Conservation (phyloP, 2,888 invertebrate species). For the Celastrina argiolus region DNA sequence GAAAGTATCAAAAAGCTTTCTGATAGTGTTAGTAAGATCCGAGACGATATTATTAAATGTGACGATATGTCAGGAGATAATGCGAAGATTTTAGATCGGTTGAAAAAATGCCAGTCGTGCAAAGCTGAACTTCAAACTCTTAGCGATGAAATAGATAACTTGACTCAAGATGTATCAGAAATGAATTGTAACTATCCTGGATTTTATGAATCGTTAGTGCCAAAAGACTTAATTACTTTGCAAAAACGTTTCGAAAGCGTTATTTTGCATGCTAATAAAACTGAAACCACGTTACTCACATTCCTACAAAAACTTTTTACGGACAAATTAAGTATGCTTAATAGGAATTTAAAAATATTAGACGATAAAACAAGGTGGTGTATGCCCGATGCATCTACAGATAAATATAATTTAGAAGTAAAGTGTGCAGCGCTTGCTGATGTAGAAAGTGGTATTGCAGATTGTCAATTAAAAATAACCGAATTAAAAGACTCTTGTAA, state of each 20-base stretch:
- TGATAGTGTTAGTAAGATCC: slow-evolving; percentile 83
- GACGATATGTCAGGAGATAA: slow-evolving; percentile 94
- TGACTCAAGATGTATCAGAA: slow-evolving; percentile 83
- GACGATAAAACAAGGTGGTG: slow-evolving; percentile 96
- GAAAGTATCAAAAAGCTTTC: slow-evolving; percentile 84
- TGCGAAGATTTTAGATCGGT: slow-evolving; percentile 86
- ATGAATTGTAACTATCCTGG: slow-evolving; percentile 86
- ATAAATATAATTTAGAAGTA: slow-evolving; percentile 94
- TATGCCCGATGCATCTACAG: slow-evolving; percentile 90
- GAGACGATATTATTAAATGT: slow-evolving; percentile 91
- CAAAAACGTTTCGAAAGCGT: slow-evolving; percentile 90
- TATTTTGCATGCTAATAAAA: slow-evolving; percentile 87
- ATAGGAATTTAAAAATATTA: slow-evolving; percentile 87
- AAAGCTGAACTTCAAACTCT: slow-evolving; percentile 84
- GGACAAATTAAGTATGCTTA: slow-evolving; percentile 89
- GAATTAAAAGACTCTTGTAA: slow-evolving; percentile 85
- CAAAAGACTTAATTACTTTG: slow-evolving; percentile 89
- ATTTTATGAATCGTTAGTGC: slow-evolving; percentile 85
- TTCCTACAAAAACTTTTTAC: slow-evolving; percentile 92
- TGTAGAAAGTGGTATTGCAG: slow-evolving; percentile 83
- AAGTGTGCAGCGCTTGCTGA: slow-evolving; percentile 89
- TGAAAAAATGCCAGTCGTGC: slow-evolving; percentile 85
- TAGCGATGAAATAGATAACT: slow-evolving; percentile 81
- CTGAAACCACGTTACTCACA: slow-evolving; percentile 85
- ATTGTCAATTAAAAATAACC: slow-evolving; percentile 81